Base-by-base conservation (phyloP, 2,888 invertebrate genomes). In the Danaus chrysippus region DNA sequence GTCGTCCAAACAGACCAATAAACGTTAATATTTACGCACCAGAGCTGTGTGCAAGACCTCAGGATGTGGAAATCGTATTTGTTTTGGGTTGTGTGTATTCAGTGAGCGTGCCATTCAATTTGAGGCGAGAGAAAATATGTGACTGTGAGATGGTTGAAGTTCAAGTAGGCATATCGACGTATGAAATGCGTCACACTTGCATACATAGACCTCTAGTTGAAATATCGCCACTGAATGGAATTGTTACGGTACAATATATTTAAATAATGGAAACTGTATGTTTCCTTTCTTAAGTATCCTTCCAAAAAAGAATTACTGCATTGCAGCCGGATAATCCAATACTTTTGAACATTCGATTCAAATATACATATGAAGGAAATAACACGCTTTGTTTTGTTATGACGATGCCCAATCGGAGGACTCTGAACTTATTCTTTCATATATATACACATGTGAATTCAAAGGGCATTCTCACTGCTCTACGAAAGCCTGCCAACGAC, bases 141-240 rank as follows among this genome's bases (percentile, higher is more conserved):
- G 83, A 87, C 34, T 91, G 91, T 64, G 79, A 80, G 54, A 88
- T 90, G 89, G 68, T 86, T 0, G 86, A 90, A 69, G 79, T 87
- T 0, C 73, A 84, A 75, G 69, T 75, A 9, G 91, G 89, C 8
- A 87, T 87, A 61, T 90, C 90, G 0, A 79, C 76, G 41, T 91
- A 81, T 62, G 84, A 82, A 64, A 86, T 83, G 88, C 81, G 77
- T 56, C 91, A 91, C 57, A 79, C 78, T 0, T 91, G 91, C 68
- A 61, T 69, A 1, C 91, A 91, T 65, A 81, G 91, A 66, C 44
- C 71, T 6, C 70, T 87, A 64, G 76, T 89, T 12, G 83, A 88
- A 62, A 44, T 91, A 57, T 67, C 73, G 42, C 69, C 68, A 1
- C 42, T 63, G 41, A 82, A 74, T 66, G 91, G 89, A 49, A 79